Conservation (phyloP, 2,113 vertebrate species). For the Megatriorchis doriae region DNA sequence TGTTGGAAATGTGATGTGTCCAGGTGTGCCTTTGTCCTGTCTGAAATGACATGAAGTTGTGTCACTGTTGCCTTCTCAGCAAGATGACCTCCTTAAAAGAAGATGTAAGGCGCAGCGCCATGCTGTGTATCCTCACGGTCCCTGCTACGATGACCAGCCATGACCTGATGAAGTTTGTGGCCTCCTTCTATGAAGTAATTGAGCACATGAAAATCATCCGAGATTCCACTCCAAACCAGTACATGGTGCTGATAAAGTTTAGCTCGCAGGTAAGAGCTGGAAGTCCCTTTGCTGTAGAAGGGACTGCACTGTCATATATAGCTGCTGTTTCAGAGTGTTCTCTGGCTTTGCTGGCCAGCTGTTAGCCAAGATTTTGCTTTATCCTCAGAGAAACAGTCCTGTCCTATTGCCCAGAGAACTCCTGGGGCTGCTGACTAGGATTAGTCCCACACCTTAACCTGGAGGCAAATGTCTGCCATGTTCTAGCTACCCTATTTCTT, state of each 20-base stretch:
- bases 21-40: neutral
- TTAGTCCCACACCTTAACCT: neutral
- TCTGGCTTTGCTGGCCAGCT: neutral
- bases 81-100: slow-evolving; percentile 97
- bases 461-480: neutral
- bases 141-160: slow-evolving; percentile 97
- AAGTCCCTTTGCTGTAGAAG: neutral
- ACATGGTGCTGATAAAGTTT: slow-evolving; percentile 98
- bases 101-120: slow-evolving; percentile 88
- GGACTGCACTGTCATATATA: accelerated
- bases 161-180: slow-evolving; percentile 98
- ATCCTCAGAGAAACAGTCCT: neutral
- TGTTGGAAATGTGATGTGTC: neutral
- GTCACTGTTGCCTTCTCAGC: slow-evolving; percentile 71
- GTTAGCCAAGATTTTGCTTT: neutral
- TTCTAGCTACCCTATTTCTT: neutral
- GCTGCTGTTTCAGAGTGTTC: neutral
- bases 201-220: slow-evolving; percentile 99
- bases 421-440: neutral
- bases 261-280: slow-evolving; percentile 81
- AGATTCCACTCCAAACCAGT: slow-evolving; percentile 96
- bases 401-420: neutral
- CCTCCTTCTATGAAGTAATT: slow-evolving; percentile 93
- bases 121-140: slow-evolving; percentile 95
- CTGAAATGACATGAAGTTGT: neutral